Conservation (phyloP, 2,888 invertebrate species). For the Andrena haemorrhoa region DNA sequence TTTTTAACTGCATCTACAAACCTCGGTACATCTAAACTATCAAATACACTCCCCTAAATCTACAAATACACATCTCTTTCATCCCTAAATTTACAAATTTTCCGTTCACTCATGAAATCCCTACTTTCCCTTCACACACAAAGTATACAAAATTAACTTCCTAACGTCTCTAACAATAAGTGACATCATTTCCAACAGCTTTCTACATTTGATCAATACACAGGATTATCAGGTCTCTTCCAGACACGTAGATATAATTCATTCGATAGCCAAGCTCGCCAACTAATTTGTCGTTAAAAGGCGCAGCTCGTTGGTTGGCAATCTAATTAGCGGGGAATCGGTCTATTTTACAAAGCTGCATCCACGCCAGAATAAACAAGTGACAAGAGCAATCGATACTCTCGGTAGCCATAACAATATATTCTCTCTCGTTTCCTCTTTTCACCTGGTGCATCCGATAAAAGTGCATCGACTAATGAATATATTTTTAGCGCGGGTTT, state of each 20-base stretch:
- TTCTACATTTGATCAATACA: too few relatives aligned
- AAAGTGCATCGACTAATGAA: background rate
- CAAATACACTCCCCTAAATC: too few relatives aligned
- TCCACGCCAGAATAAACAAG: conserved; percentile 44
- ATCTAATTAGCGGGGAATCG: conserved; percentile 46
- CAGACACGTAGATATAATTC: background rate
- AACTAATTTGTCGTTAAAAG: conserved; percentile 20
- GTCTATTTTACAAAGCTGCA: conserved; percentile 24
- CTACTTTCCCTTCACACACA: too few relatives aligned
- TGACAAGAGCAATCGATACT: conserved; percentile 45
- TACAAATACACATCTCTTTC: too few relatives aligned
- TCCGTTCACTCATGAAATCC: too few relatives aligned
- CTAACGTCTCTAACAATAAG: too few relatives aligned
- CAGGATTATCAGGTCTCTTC: background rate
- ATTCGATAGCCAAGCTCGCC: background rate
- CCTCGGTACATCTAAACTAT: too few relatives aligned
- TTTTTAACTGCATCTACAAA: too few relatives aligned
- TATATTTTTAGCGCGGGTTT: conserved; percentile 7
- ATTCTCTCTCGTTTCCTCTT: conserved; percentile 4
- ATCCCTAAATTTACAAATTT: too few relatives aligned
- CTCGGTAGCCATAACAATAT: conserved; percentile 19
- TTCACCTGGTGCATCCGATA: background rate
- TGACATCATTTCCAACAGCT: too few relatives aligned
- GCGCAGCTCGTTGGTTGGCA: background rate
- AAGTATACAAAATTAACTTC: too few relatives aligned